phyloP scores from a whole-genome alignment of 2,113 vertebrate species.

The Silurus asotus region DNA sequence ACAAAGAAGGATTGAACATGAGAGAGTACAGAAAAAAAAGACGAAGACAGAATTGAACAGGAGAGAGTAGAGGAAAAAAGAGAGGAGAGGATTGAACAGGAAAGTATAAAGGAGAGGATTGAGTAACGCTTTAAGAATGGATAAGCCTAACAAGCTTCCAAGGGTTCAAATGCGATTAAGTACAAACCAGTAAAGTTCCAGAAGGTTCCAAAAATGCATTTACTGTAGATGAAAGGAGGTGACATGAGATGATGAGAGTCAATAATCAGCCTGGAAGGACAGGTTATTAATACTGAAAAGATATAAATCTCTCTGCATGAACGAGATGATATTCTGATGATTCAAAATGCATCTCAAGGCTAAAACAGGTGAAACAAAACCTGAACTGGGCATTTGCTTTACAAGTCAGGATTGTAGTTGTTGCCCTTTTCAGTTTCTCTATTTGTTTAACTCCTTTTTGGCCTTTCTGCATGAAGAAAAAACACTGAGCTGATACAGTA shows the following conservation, averaged over 20 bases:
- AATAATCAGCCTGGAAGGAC: not conserved
- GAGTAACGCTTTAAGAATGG: not conserved
- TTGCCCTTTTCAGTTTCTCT: slow-evolving; percentile 17
- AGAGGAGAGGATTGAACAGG: not conserved
- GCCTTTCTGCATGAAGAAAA: slow-evolving; percentile 5
- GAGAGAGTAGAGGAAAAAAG: not conserved
- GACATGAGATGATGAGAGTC: not conserved
- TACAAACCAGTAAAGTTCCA: not conserved
- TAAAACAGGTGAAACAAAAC: not conserved
- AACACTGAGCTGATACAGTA: slow-evolving; percentile 3
- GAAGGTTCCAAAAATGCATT: not conserved
- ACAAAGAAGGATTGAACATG: not conserved
- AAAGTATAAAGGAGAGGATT: not conserved
- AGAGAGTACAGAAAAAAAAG: not conserved
- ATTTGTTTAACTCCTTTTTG: not conserved
- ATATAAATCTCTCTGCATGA: not conserved
- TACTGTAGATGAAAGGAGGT: not conserved
- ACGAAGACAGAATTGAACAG: not conserved
- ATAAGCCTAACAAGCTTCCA: not conserved
- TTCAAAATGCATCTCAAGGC: not conserved
- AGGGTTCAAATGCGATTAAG: not conserved
- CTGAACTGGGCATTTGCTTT: not conserved
- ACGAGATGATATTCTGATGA: not conserved
- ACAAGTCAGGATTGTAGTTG: slow-evolving; percentile 33
- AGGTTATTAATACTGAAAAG: not conserved